Conservation (phyloP, 2,797 vertebrate species). For the Falco peregrinus region DNA sequence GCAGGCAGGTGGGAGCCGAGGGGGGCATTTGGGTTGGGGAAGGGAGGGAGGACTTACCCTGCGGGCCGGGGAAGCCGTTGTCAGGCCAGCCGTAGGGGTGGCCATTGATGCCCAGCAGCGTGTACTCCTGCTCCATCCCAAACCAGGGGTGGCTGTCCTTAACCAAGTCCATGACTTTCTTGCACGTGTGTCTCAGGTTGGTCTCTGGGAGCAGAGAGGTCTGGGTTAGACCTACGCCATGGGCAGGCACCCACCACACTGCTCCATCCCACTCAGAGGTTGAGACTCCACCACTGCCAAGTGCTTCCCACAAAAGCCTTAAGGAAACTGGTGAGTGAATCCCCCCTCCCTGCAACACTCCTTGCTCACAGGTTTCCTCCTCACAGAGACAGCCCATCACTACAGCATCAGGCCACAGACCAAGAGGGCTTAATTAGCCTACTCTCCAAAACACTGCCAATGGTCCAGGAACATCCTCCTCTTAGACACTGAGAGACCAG, state of each 20-base stretch:
- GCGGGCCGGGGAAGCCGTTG: conserved; percentile 84
- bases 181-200: conserved; percentile 82
- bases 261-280: background rate
- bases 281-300: fast-evolving
- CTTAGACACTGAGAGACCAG: background rate
- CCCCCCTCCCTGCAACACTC: background rate
- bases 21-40: fast-evolving
- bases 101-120: conserved; percentile 80
- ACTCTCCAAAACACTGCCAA: background rate
- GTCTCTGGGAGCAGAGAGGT: conserved; percentile 75
- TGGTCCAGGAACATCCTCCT: background rate
- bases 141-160: conserved; percentile 83
- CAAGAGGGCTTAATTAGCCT: background rate
- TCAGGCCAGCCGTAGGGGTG: conserved; percentile 86
- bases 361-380: background rate
- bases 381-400: background rate
- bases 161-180: conserved; percentile 82
- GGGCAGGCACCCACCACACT: fast-evolving
- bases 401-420: background rate
- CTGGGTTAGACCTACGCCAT: fast-evolving
- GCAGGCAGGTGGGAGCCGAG: background rate
- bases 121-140: conserved; percentile 92
- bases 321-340: background rate
- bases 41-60: conserved; percentile 75
- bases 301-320: background rate